These are phyloP conservation scores for Coelinius sp. DNA, from an alignment of 2,888 invertebrate genomes.

Conservation along the genomic window DNA sequence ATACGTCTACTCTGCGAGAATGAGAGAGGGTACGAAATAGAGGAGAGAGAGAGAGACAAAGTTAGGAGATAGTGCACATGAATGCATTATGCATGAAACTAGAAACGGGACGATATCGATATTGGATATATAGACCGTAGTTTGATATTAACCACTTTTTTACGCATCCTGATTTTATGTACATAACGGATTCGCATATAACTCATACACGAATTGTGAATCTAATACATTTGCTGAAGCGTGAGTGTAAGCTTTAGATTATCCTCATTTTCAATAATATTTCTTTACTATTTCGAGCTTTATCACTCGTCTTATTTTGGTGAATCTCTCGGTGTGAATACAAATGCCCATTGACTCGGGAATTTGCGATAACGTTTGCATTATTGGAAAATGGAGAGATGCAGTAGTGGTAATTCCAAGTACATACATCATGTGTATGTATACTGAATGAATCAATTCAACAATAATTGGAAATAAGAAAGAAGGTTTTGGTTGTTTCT, in stretches of 20 bases:
- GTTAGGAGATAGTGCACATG: neutral
- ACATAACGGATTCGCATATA: constrained; percentile 7
- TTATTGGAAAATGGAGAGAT: constrained; percentile 16
- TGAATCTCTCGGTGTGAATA: neutral
- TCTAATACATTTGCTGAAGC: neutral
- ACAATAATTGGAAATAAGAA: too few relatives aligned
- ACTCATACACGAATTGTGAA: neutral
- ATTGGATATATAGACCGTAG: constrained; percentile 12
- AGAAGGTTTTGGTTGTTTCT: neutral
- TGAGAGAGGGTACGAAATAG: neutral
- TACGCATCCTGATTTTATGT: constrained; percentile 10
- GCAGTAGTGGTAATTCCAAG: neutral
- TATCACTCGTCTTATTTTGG: neutral
- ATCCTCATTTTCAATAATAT: constrained; percentile 9
- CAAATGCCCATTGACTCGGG: constrained; percentile 12
- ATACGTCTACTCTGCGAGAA: neutral
- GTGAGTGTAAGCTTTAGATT: neutral
- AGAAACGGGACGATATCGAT: constrained; percentile 22
- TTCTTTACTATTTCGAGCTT: neutral
- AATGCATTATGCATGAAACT: constrained; percentile 21
- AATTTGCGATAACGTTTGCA: constrained; percentile 9
- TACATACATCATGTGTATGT: neutral
- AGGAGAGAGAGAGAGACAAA: neutral
- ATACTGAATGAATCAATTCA: neutral
- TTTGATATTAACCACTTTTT: constrained; percentile 8